Conservation (phyloP, 2,888 invertebrate species). For the Nephrocerus scutellatus region DNA sequence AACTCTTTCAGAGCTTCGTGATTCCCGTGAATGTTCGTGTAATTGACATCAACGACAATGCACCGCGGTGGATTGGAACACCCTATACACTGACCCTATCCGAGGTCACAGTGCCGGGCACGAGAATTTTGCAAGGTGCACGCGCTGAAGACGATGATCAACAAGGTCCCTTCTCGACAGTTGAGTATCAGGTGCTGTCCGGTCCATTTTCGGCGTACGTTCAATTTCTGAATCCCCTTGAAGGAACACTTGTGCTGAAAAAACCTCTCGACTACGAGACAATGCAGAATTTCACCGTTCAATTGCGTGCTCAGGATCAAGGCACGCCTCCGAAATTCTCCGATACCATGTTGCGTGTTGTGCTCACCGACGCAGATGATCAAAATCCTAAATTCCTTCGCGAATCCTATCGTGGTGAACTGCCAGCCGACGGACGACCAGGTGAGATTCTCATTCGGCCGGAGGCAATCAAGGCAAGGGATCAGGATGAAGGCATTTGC, state of each 20-base stretch:
- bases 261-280: slow-evolving; percentile 79
- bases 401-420: slow-evolving; percentile 64
- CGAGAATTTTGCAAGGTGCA: slow-evolving; percentile 70
- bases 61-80: slow-evolving; percentile 72
- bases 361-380: slow-evolving; percentile 83
- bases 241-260: slow-evolving; percentile 72
- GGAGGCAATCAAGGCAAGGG: slow-evolving; percentile 65
- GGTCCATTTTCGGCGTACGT: slow-evolving; percentile 76
- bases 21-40: slow-evolving; percentile 56
- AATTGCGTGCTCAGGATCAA: slow-evolving; percentile 69
- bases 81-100: slow-evolving; percentile 77
- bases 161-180: slow-evolving; percentile 79
- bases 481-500: slow-evolving; percentile 56
- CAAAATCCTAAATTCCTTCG: slow-evolving; percentile 78
- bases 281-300: slow-evolving; percentile 68
- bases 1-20: slow-evolving; percentile 44
- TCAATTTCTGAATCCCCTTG: slow-evolving; percentile 76
- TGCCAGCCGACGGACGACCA: slow-evolving; percentile 54
- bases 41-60: slow-evolving; percentile 87
- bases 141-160: slow-evolving; percentile 79
- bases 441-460: slow-evolving; percentile 61
- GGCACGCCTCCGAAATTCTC: slow-evolving; percentile 71
- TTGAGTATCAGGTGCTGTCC: slow-evolving; percentile 71
- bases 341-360: slow-evolving; percentile 67
- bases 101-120: slow-evolving; percentile 67